Base-by-base conservation (phyloP, 2,113 vertebrate genomes). In the Melanostigma gelatinosum region DNA sequence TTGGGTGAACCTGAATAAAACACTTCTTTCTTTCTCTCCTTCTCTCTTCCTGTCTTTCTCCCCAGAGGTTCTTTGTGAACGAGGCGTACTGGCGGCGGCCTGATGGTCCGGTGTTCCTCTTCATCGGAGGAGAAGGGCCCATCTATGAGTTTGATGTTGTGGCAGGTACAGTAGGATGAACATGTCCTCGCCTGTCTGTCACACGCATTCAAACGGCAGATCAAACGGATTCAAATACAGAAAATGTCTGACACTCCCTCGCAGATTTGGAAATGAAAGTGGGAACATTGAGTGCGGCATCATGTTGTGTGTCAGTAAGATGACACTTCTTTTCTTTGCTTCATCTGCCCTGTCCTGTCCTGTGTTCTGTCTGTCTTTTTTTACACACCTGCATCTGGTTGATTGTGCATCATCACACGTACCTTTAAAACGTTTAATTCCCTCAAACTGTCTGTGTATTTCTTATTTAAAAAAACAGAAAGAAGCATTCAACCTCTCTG, bases 21-120 rank as follows among this genome's bases (percentile, higher is more conserved):
- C 11, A 24, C 54, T 44, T 63, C 22, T 50, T 46, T 68, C 8
- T 4, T 29, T 48, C 15, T 58, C 38, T 63, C 24, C 44, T 46
- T 68, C 8, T 5, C 24, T 48, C 15, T 13, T 55, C 42, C 16
- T 72, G 2, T 54, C 44, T 69, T 32, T 62, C 3, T 3, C 66
- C 3, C 79, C 81, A 97, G 97, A 90, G 92, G 48, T 97, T 95
- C 85, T 96, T 96, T 91, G 89, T 96, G 72, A 97, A 96, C 10
- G 91, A 95, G 13, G 85, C 68, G 0, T 87, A 89, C 22, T 96
- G 96, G 95, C 40, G 80, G 57, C 44, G 20, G 29, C 87, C 80
- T 0, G 29, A 85, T 4, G 96, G 95, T 15, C 97, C 96, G 0
- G 92, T 97, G 48, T 97, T 97, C 87, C 94, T 97, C 74, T 96